Conservation (phyloP, 37 sponge, comb jelly and placozoan species). For the Amphimedon queenslandica region DNA sequence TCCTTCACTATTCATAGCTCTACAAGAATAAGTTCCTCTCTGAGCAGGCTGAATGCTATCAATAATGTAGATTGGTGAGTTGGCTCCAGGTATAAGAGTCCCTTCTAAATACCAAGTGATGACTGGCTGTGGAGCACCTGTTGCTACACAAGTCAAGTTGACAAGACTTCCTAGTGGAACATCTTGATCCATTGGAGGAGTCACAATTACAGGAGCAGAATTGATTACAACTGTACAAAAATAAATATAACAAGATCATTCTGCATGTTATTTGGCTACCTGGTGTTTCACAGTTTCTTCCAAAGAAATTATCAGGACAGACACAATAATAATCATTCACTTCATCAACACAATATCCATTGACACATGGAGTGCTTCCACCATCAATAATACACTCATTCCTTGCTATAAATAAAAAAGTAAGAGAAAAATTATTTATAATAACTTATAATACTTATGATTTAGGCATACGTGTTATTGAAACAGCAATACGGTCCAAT, state of each 20-base stretch:
- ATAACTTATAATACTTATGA: too few relatives aligned
- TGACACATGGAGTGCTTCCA: constrained; percentile 35
- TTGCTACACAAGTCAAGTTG: neutral
- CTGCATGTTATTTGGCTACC: neutral
- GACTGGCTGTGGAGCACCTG: neutral
- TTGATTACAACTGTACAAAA: neutral
- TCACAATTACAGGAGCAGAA: neutral
- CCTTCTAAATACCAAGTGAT: neutral
- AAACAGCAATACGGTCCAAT: too few relatives aligned
- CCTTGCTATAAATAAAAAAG: constrained; percentile 7
- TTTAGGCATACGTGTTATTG: too few relatives aligned
- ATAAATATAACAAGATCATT: neutral
- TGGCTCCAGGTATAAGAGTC: neutral
- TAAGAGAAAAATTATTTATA: too few relatives aligned
- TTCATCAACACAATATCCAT: constrained; percentile 20
- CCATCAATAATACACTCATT: constrained; percentile 25
- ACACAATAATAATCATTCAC: neutral
- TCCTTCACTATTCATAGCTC: constrained; percentile 8
- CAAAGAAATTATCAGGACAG: neutral
- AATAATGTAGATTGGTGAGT: neutral
- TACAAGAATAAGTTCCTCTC: neutral
- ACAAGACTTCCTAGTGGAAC: neutral
- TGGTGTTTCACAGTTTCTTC: neutral
- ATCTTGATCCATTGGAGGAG: neutral
- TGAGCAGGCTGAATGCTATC: neutral